Conservation (phyloP, 2,113 vertebrate species). For the Micronycteris hirsuta region DNA sequence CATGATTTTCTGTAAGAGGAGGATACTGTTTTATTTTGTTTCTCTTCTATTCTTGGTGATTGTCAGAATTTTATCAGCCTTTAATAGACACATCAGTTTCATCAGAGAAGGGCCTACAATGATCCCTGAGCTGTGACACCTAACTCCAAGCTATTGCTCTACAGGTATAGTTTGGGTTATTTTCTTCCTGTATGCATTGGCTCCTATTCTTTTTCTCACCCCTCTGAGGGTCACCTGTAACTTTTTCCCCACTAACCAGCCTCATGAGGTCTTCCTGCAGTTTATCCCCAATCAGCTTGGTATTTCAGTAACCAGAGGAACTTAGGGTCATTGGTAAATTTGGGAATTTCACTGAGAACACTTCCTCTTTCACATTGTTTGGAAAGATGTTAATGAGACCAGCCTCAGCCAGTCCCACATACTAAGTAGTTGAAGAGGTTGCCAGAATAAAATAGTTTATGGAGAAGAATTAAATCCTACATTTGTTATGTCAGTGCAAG, state of each 20-base stretch:
- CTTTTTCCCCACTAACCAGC: not conserved
- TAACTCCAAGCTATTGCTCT: not conserved
- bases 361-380: not conserved
- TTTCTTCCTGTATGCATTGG: not conserved
- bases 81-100: not conserved
- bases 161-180: not conserved
- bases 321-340: not conserved
- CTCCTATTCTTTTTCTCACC: not conserved
- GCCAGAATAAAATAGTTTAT: not conserved
- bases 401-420: not conserved
- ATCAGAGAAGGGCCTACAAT: not conserved
- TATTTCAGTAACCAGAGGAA: constrained; percentile 12
- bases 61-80: not conserved
- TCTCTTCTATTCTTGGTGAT: not conserved
- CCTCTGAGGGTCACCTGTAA: not conserved
- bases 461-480: not conserved
- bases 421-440: not conserved
- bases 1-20: not conserved
- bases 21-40: not conserved
- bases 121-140: not conserved
- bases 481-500: not conserved
- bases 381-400: not conserved
- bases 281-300: not conserved
- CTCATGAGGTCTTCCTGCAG: not conserved
- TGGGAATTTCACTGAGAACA: not conserved